phyloP scores from a whole-genome alignment of 2,888 invertebrate species.

The Nomada ferruginata region DNA sequence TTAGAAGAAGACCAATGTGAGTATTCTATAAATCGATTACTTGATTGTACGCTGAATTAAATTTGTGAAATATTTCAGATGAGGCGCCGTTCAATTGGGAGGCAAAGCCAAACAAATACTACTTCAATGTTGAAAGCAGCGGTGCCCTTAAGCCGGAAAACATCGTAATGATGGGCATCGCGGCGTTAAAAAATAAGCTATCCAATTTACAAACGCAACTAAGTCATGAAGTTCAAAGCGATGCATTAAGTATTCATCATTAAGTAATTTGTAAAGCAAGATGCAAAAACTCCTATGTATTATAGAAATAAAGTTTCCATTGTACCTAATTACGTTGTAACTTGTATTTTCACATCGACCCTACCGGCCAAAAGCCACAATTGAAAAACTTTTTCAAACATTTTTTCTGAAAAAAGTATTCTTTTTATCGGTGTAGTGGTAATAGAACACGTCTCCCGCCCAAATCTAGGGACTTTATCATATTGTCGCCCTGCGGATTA shows the following conservation, averaged over 20 bases:
- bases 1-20: constrained; percentile 95
- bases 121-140: constrained; percentile 97
- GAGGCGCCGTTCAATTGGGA: constrained; percentile 98
- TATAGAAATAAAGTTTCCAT: constrained; percentile 25
- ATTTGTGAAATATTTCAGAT: constrained; percentile 84
- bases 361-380: too few species aligned
- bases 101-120: constrained; percentile 98
- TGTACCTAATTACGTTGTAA: background rate
- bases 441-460: constrained; percentile 71
- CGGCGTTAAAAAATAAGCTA: constrained; percentile 96
- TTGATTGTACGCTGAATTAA: background rate
- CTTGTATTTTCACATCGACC: background rate
- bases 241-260: constrained; percentile 90
- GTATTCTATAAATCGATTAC: constrained; percentile 64
- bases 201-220: constrained; percentile 97
- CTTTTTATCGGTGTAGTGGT: constrained; percentile 26
- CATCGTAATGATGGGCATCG: constrained; percentile 97
- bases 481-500: constrained; percentile 42
- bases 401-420: background rate
- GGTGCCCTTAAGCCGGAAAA: constrained; percentile 98
- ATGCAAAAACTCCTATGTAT: constrained; percentile 9
- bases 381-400: background rate
- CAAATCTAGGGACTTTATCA: constrained; percentile 69
- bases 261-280: constrained; percentile 72
- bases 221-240: constrained; percentile 93